Evolutionary conservation across 2,888 invertebrate genomes (phyloP).

Genomic region (Mesorhabditis belari): DNA sequence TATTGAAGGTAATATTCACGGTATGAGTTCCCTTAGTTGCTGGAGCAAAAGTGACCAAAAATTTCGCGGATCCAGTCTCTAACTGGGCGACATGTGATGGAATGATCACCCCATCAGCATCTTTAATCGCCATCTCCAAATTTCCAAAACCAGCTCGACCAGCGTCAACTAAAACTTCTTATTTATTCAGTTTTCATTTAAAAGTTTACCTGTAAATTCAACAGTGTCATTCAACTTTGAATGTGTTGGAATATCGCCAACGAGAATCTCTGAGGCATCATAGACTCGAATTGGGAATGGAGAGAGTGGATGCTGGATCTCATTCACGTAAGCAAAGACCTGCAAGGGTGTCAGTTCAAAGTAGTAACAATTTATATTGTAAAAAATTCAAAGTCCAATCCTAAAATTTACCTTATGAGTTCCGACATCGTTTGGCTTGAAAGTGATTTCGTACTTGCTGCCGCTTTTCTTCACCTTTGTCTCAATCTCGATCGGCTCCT

Average conservation of each 20-base stretch:
- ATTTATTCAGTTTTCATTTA: not conserved
- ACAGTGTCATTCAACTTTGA: conserved; percentile 69
- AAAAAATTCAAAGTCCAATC: not conserved
- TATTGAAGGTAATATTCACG: conserved; percentile 94
- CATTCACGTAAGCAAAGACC: conserved; percentile 43
- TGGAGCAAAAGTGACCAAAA: conserved; percentile 91
- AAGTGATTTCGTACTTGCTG: conserved; percentile 58
- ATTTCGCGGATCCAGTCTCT: conserved; percentile 57
- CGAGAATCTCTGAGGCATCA: conserved; percentile 78
- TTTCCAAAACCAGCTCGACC: conserved; percentile 88
- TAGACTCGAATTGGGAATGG: conserved; percentile 51
- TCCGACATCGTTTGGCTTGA: conserved; percentile 80
- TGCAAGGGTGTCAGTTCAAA: not conserved
- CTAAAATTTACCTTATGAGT: conserved; percentile 33
- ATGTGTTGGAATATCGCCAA: conserved; percentile 82
- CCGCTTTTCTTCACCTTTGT: conserved; percentile 46
- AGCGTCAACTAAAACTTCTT: conserved; percentile 72
- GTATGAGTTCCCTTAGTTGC: conserved; percentile 86
- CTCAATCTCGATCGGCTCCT: conserved; percentile 24
- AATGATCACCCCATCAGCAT: conserved; percentile 73
- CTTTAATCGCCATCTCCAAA: conserved; percentile 86
- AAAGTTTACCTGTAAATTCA: conserved; percentile 47
- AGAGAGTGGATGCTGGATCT: conserved; percentile 44
- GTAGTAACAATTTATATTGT: not conserved
- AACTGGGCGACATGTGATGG: conserved; percentile 52